Evolutionary conservation across 2,888 invertebrate species (phyloP), one percentile per base, ranked within the genome.

Genomic region (Stenotaenia linearis): DNA sequence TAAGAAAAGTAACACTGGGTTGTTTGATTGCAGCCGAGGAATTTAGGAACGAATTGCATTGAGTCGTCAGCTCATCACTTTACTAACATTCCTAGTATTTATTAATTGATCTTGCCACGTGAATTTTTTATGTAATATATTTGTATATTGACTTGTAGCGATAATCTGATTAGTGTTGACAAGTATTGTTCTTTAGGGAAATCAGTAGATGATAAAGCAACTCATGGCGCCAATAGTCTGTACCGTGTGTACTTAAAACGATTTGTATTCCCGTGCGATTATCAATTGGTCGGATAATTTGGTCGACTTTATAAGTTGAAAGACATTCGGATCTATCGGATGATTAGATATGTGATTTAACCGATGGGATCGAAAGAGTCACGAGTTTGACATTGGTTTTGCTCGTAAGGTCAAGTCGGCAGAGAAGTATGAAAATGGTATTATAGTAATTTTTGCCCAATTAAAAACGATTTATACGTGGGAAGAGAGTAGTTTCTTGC

Each of bases 101-200:
- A n/a, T n/a, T n/a, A n/a, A n/a, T n/a, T n/a, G n/a, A n/a, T n/a
- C n/a, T 25, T 69, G 69, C 10, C 69, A 69, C 69, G 69, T 69
- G 69, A 28, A 69, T 69, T 69, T 69, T 69, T 69, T 69, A 4
- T 50, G 4, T n/a, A 45, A n/a, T 45, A 18, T 50, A n/a, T 50
- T 15, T 50, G 18, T 50, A 18, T 50, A 18, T n/a, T 50, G 50
- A 50, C 50, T 50, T 50, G n/a, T 50, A 7, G 69, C 1, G 69
- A 69, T 69, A 69, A 69, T 69, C 69, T 69, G 69, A 69, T 12
- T 25, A 69, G 69, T 69, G 69, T 69, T 69, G 69, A 69, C 69
- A 69, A 69, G 69, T 69, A 69, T 69, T 69, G 69, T 69, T 69
- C 69, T 69, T 10, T 69, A 69, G 69, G 69, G 28, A 69, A 69